Evolutionary conservation across 2,797 vertebrate genomes (phyloP), one percentile per base, ranked within the genome.

Genomic region (Phaenicophaeus curvirostris): DNA sequence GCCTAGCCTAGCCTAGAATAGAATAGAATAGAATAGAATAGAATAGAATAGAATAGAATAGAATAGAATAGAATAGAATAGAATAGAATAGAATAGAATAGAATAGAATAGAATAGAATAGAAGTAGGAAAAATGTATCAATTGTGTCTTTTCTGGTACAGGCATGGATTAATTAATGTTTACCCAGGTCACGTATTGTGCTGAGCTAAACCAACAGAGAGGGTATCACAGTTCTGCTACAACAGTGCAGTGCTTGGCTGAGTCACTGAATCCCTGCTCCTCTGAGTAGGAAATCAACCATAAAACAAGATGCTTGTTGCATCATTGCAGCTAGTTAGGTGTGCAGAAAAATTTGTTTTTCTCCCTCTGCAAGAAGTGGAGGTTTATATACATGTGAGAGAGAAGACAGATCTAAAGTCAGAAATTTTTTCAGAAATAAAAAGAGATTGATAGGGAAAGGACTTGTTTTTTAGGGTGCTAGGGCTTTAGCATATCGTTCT

Each of bases 161-260:
- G 9, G 3, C 48, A 18, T 28, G 31, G 15, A 57, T 21, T 20
- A 61, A 55, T 31, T 19, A 48, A 8, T 51, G 10, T 67, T 86
- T 85, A 15, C 27, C 5, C 2, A 8, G 8, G 8, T 42, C 18
- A 41, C 6, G 23, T 25, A 44, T 67, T 79, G 11, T 39, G 19
- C 12, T 28, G 15, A 76, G 42, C 11, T 76, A 66, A 73, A 44
- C 5, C 2, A 8, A 41, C 4, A 10, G 7, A 20, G 9, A 46
- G 8, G 0, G 1, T 13, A 44, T n/a, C 8, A 15, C 9, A 65
- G 10, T 16, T 28, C 19, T 51, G 16, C 9, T 44, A 8, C 12
- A 71, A 8, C 6, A 33, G 18, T 10, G 7, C 13, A 17, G 10
- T 1, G 3, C 21, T 14, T 24, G 19, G 21, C 9, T 8, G 3